A percentile compares a stretch with the other conserved stretches of the same genome.
Conservation (phyloP, 2,888 invertebrate genomes). For the Scotopteryx bipunctaria region DNA sequence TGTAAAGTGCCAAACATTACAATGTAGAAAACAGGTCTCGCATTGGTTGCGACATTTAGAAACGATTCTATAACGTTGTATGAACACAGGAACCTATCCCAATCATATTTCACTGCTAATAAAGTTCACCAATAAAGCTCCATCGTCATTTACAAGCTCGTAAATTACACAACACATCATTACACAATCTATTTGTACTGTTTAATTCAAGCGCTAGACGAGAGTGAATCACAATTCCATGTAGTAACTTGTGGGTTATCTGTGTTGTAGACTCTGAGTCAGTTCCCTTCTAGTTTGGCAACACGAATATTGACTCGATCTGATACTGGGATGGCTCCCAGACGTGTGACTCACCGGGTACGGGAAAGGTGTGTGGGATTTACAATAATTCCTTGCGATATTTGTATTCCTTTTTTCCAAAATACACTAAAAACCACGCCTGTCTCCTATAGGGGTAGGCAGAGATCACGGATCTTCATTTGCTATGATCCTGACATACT, state of each 20-base stretch:
- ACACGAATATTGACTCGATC: constrained; percentile 48
- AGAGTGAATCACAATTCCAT: constrained; percentile 31
- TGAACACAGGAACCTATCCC: constrained; percentile 6
- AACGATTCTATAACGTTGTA: neutral
- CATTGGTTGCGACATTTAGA: neutral
- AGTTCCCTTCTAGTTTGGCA: constrained; percentile 48
- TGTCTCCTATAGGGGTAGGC: too few relatives aligned
- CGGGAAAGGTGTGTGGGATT: constrained; percentile 19
- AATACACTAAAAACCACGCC: too few relatives aligned
- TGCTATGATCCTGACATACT: too few relatives aligned
- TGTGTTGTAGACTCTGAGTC: constrained; percentile 23
- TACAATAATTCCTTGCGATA: constrained; percentile 4
- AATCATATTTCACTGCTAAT: constrained; percentile 21
- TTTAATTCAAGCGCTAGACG: constrained; percentile 35
- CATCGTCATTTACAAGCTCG: constrained; percentile 11
- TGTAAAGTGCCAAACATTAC: too few relatives aligned
- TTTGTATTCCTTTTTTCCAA: too few relatives aligned
- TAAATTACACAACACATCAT: constrained; percentile 27
- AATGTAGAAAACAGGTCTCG: too few relatives aligned
- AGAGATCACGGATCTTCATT: too few relatives aligned
- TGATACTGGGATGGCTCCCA: constrained; percentile 50
- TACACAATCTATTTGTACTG: constrained; percentile 34
- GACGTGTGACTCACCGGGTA: constrained; percentile 47
- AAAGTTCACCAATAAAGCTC: constrained; percentile 16
- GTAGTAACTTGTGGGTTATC: constrained; percentile 12